Conservation (phyloP, 2,113 vertebrate genomes). For the Tragelaphus buxtoni region DNA sequence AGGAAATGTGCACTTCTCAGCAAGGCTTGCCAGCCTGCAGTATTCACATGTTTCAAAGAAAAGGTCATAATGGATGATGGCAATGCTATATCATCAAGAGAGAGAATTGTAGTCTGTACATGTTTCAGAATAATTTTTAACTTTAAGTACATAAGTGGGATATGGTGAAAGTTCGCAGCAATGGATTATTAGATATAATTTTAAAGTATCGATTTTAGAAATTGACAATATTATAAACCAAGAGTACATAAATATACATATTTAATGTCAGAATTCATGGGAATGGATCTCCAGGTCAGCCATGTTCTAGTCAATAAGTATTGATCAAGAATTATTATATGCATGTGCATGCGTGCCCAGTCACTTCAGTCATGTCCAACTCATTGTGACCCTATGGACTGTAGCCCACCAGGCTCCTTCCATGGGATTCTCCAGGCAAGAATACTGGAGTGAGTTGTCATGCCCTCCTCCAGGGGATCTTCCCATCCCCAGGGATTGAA, state of each 20-base stretch:
- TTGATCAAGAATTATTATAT: slow-evolving; percentile 17
- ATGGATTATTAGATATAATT: neutral
- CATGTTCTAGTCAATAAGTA: slow-evolving; percentile 25
- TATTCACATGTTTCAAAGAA: neutral
- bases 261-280: slow-evolving; percentile 2
- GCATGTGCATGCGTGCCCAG: neutral
- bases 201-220: neutral
- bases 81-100: neutral
- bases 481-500: neutral
- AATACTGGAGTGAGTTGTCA: neutral
- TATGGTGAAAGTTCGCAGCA: neutral
- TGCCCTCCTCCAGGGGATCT: neutral
- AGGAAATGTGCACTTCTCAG: slow-evolving; percentile 26
- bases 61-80: neutral
- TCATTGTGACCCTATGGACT: neutral
- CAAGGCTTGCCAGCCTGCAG: neutral
- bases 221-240: neutral
- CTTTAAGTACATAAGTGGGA: neutral
- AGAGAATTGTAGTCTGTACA: neutral
- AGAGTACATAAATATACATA: neutral
- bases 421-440: neutral
- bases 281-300: neutral
- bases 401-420: neutral
- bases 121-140: neutral
- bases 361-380: neutral